Percentiles rank a stretch among this genome's conserved stretches.
These are phyloP conservation scores for Chaetodon trifascialis DNA, from an alignment of 2,113 vertebrate species.

Conservation along the genomic window DNA sequence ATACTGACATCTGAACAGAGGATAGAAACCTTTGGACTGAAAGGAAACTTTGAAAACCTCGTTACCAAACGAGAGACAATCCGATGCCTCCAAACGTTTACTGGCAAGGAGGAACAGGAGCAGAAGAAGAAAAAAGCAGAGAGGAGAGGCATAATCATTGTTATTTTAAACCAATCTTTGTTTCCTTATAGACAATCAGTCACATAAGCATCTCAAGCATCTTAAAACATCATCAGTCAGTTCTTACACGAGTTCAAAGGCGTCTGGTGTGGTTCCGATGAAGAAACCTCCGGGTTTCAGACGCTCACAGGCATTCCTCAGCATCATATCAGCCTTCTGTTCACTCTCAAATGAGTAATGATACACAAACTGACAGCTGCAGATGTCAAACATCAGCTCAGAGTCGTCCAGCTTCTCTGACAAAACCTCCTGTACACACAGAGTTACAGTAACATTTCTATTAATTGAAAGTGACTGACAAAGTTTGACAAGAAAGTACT, in stretches of 20 bases:
- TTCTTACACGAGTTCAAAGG: constrained; percentile 95
- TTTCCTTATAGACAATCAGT: background rate
- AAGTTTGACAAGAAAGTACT: background rate
- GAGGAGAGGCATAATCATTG: too few relatives aligned
- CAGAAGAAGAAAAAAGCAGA: too few relatives aligned
- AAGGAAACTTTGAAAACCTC: constrained; percentile 94
- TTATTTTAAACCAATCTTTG: background rate
- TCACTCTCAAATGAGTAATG: constrained; percentile 97
- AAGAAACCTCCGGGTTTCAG: constrained; percentile 95
- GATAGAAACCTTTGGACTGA: constrained; percentile 91
- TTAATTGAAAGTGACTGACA: background rate
- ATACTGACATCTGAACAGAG: constrained; percentile 97
- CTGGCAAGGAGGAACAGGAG: constrained; percentile 68
- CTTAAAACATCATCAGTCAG: background rate
- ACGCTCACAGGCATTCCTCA: constrained; percentile 94
- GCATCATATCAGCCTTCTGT: constrained; percentile 94
- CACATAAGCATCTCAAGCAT: too few relatives aligned
- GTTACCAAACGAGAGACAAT: constrained; percentile 93
- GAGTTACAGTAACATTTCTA: background rate
- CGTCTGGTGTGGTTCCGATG: constrained; percentile 97
- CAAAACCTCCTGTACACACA: constrained; percentile 87
- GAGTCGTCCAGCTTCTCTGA: constrained; percentile 87
- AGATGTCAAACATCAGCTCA: constrained; percentile 90
- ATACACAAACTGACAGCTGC: constrained; percentile 97
- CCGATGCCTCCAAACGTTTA: constrained; percentile 91